phyloP scores from a whole-genome alignment of 1,140 invertebrate genomes.

The Drosophila sp. region DNA sequence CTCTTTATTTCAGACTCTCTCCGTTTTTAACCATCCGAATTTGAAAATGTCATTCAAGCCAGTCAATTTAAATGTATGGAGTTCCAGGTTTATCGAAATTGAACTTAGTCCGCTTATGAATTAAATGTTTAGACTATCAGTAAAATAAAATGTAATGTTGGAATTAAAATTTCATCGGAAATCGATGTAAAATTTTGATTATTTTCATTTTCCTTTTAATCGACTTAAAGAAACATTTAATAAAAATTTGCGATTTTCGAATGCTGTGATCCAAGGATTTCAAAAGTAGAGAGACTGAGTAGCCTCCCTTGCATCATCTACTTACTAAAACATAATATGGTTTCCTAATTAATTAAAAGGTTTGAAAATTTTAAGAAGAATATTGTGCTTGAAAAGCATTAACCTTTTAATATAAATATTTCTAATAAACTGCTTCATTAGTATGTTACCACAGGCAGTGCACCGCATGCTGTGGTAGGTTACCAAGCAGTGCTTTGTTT shows the following conservation, averaged over 20 bases:
- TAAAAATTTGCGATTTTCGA: too few relatives aligned
- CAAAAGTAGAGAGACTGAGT: slow-evolving; percentile 18
- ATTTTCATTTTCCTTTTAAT: too few relatives aligned
- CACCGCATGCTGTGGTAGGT: too few relatives aligned
- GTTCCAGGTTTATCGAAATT: slow-evolving; percentile 59
- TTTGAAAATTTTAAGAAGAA: slow-evolving; percentile 39
- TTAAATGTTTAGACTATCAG: neutral
- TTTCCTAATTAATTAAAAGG: slow-evolving; percentile 29
- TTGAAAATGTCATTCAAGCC: slow-evolving; percentile 47
- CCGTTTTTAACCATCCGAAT: slow-evolving; percentile 29
- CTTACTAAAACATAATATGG: slow-evolving; percentile 26
- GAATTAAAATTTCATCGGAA: neutral
- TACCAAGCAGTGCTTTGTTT: neutral
- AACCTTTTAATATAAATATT: too few relatives aligned
- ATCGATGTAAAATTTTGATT: too few relatives aligned
- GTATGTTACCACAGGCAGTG: neutral
- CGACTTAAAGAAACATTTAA: too few relatives aligned
- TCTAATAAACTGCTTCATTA: neutral
- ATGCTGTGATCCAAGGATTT: slow-evolving; percentile 42
- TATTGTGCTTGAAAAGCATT: slow-evolving; percentile 34
- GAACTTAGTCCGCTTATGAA: slow-evolving; percentile 10
- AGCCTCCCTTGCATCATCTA: slow-evolving; percentile 32
- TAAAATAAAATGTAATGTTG: neutral
- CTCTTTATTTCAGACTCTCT: slow-evolving; percentile 14
- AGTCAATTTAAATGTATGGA: slow-evolving; percentile 41